Conservation (phyloP, 2,797 vertebrate species). For the Phrynocephalus vlangalii region DNA sequence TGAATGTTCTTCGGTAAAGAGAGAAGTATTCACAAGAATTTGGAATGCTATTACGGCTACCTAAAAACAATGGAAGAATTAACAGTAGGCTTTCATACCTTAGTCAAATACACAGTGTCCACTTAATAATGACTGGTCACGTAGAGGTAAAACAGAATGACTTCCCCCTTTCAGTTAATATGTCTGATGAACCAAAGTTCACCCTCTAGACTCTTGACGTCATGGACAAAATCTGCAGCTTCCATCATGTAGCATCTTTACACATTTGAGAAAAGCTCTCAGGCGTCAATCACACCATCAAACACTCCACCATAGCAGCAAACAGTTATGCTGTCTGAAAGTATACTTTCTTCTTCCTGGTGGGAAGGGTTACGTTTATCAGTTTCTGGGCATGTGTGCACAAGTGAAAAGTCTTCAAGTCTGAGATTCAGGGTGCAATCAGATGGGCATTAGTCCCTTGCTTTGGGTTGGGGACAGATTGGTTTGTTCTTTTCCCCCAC, state of each 20-base stretch:
- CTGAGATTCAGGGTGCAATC: neutral
- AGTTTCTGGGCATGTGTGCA: neutral
- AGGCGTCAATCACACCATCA: neutral
- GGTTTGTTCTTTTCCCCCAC: no score
- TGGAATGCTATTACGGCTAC: neutral
- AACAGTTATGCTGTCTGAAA: neutral
- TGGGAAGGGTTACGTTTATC: neutral
- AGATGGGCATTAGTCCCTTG: no score
- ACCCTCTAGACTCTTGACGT: neutral
- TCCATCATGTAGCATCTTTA: neutral
- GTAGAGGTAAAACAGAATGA: neutral
- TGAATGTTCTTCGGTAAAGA: neutral
- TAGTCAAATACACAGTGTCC: neutral
- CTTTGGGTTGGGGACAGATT: no score
- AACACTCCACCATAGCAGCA: neutral
- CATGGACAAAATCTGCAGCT: neutral
- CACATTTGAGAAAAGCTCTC: neutral
- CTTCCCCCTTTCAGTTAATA: neutral
- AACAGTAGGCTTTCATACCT: neutral
- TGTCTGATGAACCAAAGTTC: neutral
- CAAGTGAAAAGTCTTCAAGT: neutral
- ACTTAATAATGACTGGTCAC: no score
- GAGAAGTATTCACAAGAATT: neutral
- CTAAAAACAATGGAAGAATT: neutral
- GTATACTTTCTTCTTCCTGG: neutral